These are phyloP conservation scores for Polypedilum vanderplanki DNA, from an alignment of 1,140 invertebrate species.

Conservation along the genomic window DNA sequence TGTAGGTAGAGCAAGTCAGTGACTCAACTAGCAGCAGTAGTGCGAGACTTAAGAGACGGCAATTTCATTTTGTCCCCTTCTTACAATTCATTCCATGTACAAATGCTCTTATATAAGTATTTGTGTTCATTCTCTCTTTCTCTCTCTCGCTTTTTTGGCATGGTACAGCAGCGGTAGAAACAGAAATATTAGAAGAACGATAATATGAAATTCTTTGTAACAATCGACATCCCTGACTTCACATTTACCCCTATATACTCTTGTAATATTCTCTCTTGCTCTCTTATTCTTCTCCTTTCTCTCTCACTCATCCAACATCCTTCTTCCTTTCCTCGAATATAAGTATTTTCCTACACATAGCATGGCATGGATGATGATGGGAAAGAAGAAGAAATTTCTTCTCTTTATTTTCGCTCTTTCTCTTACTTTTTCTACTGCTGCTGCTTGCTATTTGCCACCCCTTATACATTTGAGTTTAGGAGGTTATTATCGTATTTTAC, in stretches of 20 bases:
- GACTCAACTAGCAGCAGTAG: not conserved
- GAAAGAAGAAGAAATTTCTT: no score
- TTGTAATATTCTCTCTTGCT: not conserved
- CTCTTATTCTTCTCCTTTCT: not conserved
- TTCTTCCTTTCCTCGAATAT: not conserved
- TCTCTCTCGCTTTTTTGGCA: no score
- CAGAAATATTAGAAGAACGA: not conserved
- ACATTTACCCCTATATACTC: not conserved
- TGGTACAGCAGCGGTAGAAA: not conserved
- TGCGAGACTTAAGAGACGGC: not conserved
- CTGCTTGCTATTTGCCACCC: conserved; percentile 21
- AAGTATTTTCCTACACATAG: not conserved
- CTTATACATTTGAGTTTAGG: conserved; percentile 25
- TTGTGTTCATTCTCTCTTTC: no score
- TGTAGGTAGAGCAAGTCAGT: conserved; percentile 23
- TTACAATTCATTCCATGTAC: not conserved
- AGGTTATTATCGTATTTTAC: conserved; percentile 27
- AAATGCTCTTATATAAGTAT: not conserved
- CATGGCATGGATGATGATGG: no score
- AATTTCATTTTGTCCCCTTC: conserved; percentile 3
- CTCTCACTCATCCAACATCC: not conserved
- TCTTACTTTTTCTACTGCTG: not conserved
- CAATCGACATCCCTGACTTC: not conserved
- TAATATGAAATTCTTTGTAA: not conserved
- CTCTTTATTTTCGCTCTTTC: not conserved